Base-by-base conservation (phyloP, 2,888 invertebrate species). In the Creontiades dilutus region DNA sequence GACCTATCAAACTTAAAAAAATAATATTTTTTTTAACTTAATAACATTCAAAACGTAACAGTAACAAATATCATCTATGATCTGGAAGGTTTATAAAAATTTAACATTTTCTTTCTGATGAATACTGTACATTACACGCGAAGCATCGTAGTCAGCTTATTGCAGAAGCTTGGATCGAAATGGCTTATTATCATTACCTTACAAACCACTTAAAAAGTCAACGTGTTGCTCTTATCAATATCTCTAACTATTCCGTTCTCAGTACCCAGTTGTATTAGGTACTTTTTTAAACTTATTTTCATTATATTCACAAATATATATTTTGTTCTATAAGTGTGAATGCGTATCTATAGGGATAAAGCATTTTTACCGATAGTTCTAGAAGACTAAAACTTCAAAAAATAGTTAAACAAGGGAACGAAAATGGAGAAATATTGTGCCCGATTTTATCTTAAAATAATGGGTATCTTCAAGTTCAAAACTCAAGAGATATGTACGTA, bases 311-410 rank as follows among this genome's bases (percentile, higher is more conserved):
- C 68, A 27, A 68, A 68, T 68, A 68, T 57, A n/a, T 37, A 37
- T n/a, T 16, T 68, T 19, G 23, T 68, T 68, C 27, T 68, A 68
- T 68, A 68, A 37, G 23, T 68, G 68, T 68, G 68, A 68, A 68
- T 23, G 23, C 68, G 68, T 68, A 68, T 27, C 68, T 68, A 46
- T 78, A 19, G 23, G 47, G 23, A 75, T 86, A 86, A 86, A 86
- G 86, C 86, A 86, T 86, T 75, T 19, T 86, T 86, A 86, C 86
- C 86, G 86, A 86, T 61, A 68, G 86, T 86, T 86, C 75, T 86
- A 86, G 86, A n/a, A 23, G n/a, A 48, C 86, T 86, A 75, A 86
- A 86, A 86, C 86, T 75, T 68, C n/a, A 68, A 75, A 75, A 61
- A 78, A 13, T 37, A n/a, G 5, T 16, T 16, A 78, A 78, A 78